Base-by-base conservation (phyloP, 2,113 vertebrate genomes). In the Datnioides undecimradiatus region DNA sequence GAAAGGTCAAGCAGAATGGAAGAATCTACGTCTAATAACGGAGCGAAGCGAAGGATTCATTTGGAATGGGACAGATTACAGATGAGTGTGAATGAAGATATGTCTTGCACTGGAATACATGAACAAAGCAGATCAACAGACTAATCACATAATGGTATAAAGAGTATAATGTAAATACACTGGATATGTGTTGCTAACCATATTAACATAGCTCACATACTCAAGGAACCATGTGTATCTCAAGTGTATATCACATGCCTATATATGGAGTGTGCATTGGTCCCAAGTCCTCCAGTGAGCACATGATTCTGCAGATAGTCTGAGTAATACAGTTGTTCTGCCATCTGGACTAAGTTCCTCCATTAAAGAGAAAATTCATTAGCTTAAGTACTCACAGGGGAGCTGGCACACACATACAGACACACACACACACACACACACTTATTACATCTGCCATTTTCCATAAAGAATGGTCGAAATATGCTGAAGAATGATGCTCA, bases 321-420 rank as follows among this genome's bases (percentile, higher is more conserved):
- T 57, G 54, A 79, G 52, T 51, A 64, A 54, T 66, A 68, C 65
- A 86, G 83, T 77, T 38, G 31, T 76, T 59, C 63, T 76, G 54
- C 80, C 78, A 83, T 86, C 71, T 85, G 73, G 80, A 86, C 66
- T 46, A 55, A 71, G 62, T 84, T 86, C 70, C 13, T 84, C 73
- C 79, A 82, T 88, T 91, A 83, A 83, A 87, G 29, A 85, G 40
- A 86, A 86, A 84, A 83, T 78, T 88, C 88, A 93, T 92, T 92
- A 91, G 63, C 74, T 60, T 84, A 89, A 90, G 92, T 93, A 91
- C 79, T 76, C 69, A 78, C 34, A n/a, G 8, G 64, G 62, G 79
- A 87, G 52, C 60, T 88, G 87, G 85, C 79, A 75, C 58, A 64
- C 62, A 29, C 58, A 27, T 57, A 46, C 73, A 65, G 9, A 33